Percentiles rank a stretch among this genome's conserved stretches.
Conservation (phyloP, 1,140 invertebrate species). For the Nylanderia fulva region DNA sequence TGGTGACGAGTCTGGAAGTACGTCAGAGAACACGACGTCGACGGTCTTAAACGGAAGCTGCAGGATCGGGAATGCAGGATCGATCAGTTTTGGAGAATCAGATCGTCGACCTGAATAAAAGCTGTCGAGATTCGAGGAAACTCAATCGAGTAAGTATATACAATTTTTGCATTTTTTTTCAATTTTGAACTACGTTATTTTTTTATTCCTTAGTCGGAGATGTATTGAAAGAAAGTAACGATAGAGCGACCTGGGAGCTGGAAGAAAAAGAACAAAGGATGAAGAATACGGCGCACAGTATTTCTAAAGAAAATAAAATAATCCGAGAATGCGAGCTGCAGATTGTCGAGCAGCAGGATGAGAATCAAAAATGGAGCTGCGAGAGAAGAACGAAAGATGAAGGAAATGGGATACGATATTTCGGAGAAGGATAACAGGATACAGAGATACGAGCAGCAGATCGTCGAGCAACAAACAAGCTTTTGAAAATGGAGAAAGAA, state of each 20-base stretch:
- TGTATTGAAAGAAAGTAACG: background rate
- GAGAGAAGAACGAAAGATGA: conserved; percentile 79
- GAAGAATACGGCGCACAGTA: background rate
- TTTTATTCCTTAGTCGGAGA: background rate
- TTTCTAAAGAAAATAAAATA: background rate
- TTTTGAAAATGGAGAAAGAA: conserved; percentile 68
- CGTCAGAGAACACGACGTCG: conserved; percentile 80
- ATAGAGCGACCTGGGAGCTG: background rate
- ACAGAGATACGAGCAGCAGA: conserved; percentile 75
- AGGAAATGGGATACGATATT: conserved; percentile 78
- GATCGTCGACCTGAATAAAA: conserved; percentile 70
- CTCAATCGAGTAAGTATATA: conserved; percentile 25
- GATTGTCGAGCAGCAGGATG: background rate
- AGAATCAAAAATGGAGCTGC: conserved; percentile 28
- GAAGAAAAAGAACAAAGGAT: conserved; percentile 29
- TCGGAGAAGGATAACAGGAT: conserved; percentile 79
- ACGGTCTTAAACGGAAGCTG: conserved; percentile 79
- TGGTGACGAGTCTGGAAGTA: conserved; percentile 82
- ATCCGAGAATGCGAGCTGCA: background rate
- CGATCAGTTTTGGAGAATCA: conserved; percentile 77
- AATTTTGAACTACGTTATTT: conserved; percentile 1
- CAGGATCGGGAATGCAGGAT: conserved; percentile 80
- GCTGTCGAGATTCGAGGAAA: conserved; percentile 28
- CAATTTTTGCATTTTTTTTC: background rate
- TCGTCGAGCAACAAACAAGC: conserved; percentile 76